A percentile compares a stretch with the other conserved stretches of the same genome.
phyloP scores from a whole-genome alignment of 2,113 vertebrate species.

The Aegotheles bennettii region DNA sequence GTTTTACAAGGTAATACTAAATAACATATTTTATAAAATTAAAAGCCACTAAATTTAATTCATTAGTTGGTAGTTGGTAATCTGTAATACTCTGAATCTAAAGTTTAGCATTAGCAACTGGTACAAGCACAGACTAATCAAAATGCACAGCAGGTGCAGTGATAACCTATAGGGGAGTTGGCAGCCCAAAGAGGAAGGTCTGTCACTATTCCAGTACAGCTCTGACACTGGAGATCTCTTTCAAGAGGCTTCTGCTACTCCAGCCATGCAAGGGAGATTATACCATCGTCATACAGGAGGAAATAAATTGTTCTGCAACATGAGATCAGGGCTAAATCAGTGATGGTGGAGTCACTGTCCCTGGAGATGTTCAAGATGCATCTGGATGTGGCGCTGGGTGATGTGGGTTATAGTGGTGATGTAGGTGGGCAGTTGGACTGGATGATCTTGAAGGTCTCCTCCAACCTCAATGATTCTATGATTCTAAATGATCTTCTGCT shows the following conservation, averaged over 20 bases:
- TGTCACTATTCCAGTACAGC: neutral
- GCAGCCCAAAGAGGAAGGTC: neutral
- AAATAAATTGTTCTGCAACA: neutral
- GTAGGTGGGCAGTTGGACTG: too few species aligned
- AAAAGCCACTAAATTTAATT: neutral
- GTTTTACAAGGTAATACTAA: neutral
- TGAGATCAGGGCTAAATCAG: neutral
- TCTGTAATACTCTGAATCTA: neutral
- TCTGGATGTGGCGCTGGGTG: too few species aligned
- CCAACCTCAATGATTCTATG: too few species aligned
- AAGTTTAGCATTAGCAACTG: neutral
- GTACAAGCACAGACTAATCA: neutral
- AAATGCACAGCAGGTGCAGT: neutral
- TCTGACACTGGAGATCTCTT: neutral
- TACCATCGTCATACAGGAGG: neutral
- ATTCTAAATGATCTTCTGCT: conserved; percentile 1
- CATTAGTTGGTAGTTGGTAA: neutral
- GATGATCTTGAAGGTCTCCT: too few species aligned
- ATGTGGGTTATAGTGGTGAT: too few species aligned
- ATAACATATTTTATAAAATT: neutral
- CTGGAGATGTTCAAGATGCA: too few species aligned
- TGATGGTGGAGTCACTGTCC: too few species aligned
- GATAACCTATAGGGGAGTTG: neutral
- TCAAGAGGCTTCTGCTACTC: neutral
- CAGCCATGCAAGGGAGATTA: neutral